phyloP scores from a whole-genome alignment of 2,888 invertebrate species.

The Cistogaster globosa region DNA sequence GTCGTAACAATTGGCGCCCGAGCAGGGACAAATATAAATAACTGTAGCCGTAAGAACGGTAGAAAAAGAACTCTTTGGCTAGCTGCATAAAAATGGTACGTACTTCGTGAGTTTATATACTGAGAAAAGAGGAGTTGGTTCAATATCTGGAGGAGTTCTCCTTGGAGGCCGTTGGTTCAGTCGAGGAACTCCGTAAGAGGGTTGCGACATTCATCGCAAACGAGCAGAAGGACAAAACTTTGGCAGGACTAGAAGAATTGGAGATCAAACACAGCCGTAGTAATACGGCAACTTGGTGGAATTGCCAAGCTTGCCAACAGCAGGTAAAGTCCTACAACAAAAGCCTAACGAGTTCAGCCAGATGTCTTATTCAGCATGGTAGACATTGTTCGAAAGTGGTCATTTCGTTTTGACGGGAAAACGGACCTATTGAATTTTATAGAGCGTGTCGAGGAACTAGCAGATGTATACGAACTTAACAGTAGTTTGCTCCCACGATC shows the following conservation, averaged over 20 bases:
- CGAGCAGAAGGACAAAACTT: neutral
- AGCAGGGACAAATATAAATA: neutral
- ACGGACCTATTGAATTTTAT: conserved; percentile 7
- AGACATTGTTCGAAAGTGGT: conserved; percentile 5
- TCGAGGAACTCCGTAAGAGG: neutral
- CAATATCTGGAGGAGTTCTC: neutral
- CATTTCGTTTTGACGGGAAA: neutral
- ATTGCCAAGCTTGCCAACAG: neutral
- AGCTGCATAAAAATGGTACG: neutral
- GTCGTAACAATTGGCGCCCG: conserved; percentile 14
- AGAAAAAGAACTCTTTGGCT: too few relatives aligned
- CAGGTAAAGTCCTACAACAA: too few relatives aligned
- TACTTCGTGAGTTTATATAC: conserved; percentile 2
- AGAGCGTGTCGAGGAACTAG: conserved; percentile 12
- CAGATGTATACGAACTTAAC: neutral
- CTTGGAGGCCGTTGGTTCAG: neutral
- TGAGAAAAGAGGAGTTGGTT: neutral
- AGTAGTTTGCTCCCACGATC: neutral
- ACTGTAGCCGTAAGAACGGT: too few relatives aligned
- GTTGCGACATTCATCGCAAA: neutral
- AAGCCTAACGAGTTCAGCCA: neutral
- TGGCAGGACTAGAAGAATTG: neutral
- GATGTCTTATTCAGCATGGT: neutral
- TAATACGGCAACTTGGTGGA: neutral
- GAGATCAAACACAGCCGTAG: neutral